Evolutionary conservation across 2,113 vertebrate species (phyloP), one percentile per base, ranked within the genome.

Genomic region (Oreotrochilus melanogaster): DNA sequence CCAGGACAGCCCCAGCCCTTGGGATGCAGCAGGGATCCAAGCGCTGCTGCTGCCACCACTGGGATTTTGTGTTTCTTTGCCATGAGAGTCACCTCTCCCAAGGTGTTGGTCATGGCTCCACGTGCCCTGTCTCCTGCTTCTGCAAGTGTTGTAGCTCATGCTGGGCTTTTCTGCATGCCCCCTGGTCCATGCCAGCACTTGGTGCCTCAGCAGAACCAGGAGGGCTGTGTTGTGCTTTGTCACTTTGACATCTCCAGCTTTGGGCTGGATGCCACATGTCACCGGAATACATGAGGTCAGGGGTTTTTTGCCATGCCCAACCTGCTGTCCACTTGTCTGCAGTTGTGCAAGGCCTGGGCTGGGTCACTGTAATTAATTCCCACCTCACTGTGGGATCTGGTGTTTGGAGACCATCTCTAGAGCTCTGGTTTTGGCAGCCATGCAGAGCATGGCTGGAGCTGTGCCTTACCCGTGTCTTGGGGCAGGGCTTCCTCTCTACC

Each of bases 91-190:
- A 9, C 27, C 42, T 57, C 54, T 54, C 42, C 51, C 11, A 10
- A 25, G 15, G 35, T 25, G 21, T 14, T 74, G 88, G 23, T 31
- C 43, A 1, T 31, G n/a, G 48, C 45, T 72, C 14, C n/a, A 13
- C 28, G 45, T 31, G 18, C 11, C 47, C 47, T 11, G 11, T 45
- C 37, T 51, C 48, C 53, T 10, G 56, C 61, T 25, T 88, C 12
- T 23, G 15, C 2, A 1, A 0, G 2, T 69, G 3, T 3, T 45
- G 43, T 21, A 47, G 66, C 85, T 78, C 80, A 19, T 18, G 2
- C 12, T 61, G 75, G 61, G 35, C n/a, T 50, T 35, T n/a, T 37
- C 28, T 28, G 65, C 14, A 65, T 31, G 45, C 27, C 65, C 23
- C 31, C 27, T 6, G 30, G 37, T 5, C 6, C 5, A 2, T 21